Percentiles rank a stretch among this genome's conserved stretches.
phyloP scores from a whole-genome alignment of 2,797 vertebrate genomes.

The Todus mexicanus region DNA sequence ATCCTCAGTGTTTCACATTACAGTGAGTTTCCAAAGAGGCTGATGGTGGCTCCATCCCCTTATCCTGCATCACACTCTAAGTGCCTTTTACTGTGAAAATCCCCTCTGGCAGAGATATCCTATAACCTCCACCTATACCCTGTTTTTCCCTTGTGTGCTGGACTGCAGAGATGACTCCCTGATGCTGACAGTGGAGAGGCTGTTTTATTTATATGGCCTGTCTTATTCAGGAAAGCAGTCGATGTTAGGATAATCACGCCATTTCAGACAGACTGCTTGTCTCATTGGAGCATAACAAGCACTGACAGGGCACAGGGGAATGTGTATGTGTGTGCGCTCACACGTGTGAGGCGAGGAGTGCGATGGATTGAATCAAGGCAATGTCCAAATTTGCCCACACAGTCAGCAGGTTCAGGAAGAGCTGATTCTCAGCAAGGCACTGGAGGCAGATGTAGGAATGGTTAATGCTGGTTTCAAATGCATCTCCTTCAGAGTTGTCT shows the following conservation, averaged over 20 bases:
- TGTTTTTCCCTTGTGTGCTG: background rate
- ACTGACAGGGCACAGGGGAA: background rate
- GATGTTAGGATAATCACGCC: background rate
- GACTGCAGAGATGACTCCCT: background rate
- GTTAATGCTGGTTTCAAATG: background rate
- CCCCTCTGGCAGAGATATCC: background rate
- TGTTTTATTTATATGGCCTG: background rate
- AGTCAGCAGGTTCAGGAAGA: background rate
- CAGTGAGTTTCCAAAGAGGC: background rate
- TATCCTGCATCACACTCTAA: background rate
- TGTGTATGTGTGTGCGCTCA: background rate
- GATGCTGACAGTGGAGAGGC: background rate
- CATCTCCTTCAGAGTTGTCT: background rate
- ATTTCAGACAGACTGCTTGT: conserved; percentile 9
- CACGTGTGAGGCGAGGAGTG: background rate
- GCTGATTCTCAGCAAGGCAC: background rate
- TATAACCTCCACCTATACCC: background rate
- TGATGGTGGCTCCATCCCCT: background rate
- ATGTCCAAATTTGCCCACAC: background rate
- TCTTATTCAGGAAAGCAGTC: background rate
- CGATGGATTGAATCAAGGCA: background rate
- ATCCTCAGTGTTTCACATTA: background rate
- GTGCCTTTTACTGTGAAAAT: background rate
- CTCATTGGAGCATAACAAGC: background rate
- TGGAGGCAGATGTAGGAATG: background rate